These are phyloP conservation scores for Idaea dimidiata DNA, from an alignment of 2,888 invertebrate genomes.

Conservation along the genomic window DNA sequence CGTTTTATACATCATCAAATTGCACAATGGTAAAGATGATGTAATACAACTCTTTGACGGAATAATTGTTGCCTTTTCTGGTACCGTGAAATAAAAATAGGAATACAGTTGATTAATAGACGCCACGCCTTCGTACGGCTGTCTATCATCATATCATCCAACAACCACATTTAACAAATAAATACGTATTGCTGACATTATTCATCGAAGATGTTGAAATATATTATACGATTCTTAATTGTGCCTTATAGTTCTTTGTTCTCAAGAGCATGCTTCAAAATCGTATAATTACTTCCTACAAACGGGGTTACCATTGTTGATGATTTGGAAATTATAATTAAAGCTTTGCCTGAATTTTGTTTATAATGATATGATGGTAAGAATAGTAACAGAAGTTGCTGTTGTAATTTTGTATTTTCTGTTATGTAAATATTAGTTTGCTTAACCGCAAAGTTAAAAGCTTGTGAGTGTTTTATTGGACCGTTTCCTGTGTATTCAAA, in stretches of 20 bases:
- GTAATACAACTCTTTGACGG: slow-evolving; percentile 52
- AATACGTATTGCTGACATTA: slow-evolving; percentile 43
- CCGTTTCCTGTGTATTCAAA: slow-evolving; percentile 54
- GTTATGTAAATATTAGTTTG: slow-evolving; percentile 30
- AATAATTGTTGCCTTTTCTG: slow-evolving; percentile 54
- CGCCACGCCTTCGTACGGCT: slow-evolving; percentile 42
- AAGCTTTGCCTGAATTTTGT: slow-evolving; percentile 19
- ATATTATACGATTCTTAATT: slow-evolving; percentile 42
- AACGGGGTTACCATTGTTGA: slow-evolving; percentile 33
- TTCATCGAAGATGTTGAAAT: slow-evolving; percentile 51
- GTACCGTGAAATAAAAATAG: slow-evolving; percentile 41
- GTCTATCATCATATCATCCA: slow-evolving; percentile 43
- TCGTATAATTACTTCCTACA: slow-evolving; percentile 48
- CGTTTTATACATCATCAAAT: slow-evolving; percentile 50
- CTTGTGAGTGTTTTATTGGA: slow-evolving; percentile 47
- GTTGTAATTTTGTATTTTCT: slow-evolving; percentile 17
- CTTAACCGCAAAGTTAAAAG: slow-evolving; percentile 37
- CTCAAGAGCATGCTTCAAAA: slow-evolving; percentile 41
- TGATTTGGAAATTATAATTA: slow-evolving; percentile 29
- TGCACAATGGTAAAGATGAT: slow-evolving; percentile 61
- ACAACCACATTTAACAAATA: slow-evolving; percentile 37
- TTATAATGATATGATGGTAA: slow-evolving; percentile 15
- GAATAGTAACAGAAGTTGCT: slow-evolving; percentile 10
- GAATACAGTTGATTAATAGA: slow-evolving; percentile 49
- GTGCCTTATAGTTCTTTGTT: slow-evolving; percentile 43